Percentiles rank a stretch among this genome's conserved stretches.
Conservation (phyloP, 2,888 invertebrate species). For the Drosophila paranaensis region DNA sequence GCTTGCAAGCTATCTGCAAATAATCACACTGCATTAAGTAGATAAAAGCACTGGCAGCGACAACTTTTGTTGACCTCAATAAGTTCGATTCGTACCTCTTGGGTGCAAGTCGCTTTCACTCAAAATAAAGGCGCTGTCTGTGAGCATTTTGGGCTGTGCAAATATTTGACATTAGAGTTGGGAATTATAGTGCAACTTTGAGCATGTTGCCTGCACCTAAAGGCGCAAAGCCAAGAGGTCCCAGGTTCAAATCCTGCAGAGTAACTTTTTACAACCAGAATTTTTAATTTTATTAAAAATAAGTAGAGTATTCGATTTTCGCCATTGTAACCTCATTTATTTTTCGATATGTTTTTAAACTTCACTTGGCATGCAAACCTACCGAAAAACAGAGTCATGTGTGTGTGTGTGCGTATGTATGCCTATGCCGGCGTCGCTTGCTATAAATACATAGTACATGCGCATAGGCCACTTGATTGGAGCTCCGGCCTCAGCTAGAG, state of each 20-base stretch:
- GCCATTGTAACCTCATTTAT: not conserved
- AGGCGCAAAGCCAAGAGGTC: not conserved
- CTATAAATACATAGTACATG: constrained; percentile 54
- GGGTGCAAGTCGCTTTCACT: constrained; percentile 33
- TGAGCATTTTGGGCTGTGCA: not conserved
- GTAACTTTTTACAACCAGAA: too few species aligned
- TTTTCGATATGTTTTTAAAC: constrained; percentile 2
- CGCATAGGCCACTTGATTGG: constrained; percentile 49
- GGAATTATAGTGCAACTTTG: not conserved
- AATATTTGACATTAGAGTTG: constrained; percentile 29
- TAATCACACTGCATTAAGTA: constrained; percentile 1
- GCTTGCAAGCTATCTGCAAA: constrained; percentile 12
- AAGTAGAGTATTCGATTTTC: not conserved
- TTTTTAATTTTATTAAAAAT: too few species aligned
- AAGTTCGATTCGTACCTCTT: constrained; percentile 19
- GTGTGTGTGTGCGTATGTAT: not conserved
- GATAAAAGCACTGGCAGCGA: constrained; percentile 12
- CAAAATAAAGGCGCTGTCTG: constrained; percentile 9
- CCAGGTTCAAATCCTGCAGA: not conserved
- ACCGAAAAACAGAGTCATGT: constrained; percentile 19
- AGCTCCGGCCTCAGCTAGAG: constrained; percentile 15
- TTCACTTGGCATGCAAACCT: constrained; percentile 13
- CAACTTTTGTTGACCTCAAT: constrained; percentile 37
- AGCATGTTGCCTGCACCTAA: too few species aligned
- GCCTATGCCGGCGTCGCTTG: constrained; percentile 40